phyloP scores from a whole-genome alignment of 2,797 vertebrate species.

The Pantherophis vulpinus region DNA sequence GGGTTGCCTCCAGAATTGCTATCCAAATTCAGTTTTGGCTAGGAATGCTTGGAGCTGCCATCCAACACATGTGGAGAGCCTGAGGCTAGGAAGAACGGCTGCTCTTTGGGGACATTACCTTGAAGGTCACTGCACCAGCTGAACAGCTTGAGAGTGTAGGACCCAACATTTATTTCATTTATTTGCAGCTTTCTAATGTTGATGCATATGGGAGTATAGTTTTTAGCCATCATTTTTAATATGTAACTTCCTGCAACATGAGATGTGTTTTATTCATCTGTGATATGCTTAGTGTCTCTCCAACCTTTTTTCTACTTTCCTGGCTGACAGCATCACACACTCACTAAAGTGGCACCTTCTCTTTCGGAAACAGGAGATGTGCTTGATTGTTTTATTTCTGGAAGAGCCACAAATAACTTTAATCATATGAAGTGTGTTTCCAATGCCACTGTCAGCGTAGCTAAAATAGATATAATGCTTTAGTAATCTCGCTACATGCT shows the following conservation, averaged over 20 bases:
- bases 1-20: neutral
- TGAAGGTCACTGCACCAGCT: neutral
- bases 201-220: neutral
- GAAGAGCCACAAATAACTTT: slow-evolving; percentile 57
- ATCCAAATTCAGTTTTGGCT: neutral
- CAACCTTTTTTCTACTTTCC: fast-evolving
- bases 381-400: slow-evolving; percentile 56
- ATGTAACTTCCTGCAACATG: slow-evolving; percentile 17
- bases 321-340: neutral
- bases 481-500: slow-evolving; percentile 5
- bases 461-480: slow-evolving; percentile 32
- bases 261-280: slow-evolving; percentile 47
- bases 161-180: neutral
- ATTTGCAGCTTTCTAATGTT: slow-evolving; percentile 6
- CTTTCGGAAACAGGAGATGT: slow-evolving; percentile 51
- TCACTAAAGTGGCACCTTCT: slow-evolving; percentile 17
- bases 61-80: neutral
- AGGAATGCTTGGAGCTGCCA: neutral
- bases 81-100: neutral
- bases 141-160: fast-evolving
- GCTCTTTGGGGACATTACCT: neutral
- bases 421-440: slow-evolving; percentile 36
- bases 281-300: slow-evolving; percentile 14
- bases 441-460: slow-evolving; percentile 35
- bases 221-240: slow-evolving; percentile 36